These are phyloP conservation scores for Zaprionus vittiger DNA, from an alignment of 1,140 invertebrate species.

Conservation along the genomic window DNA sequence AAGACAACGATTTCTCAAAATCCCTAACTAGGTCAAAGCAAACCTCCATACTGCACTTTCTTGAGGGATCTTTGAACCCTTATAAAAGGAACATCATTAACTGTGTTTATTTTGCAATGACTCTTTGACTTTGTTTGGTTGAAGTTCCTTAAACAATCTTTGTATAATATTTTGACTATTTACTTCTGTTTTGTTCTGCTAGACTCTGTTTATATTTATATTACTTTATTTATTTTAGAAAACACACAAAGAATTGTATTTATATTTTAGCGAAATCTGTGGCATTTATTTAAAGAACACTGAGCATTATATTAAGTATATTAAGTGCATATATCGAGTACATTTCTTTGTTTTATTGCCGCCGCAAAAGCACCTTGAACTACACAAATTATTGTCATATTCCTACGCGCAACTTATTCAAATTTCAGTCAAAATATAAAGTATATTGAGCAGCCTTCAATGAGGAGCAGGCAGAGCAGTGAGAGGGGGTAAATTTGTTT, in stretches of 20 bases:
- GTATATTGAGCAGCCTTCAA: constrained; percentile 28
- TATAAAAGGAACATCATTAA: neutral
- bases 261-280: neutral
- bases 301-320: neutral
- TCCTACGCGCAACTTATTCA: neutral
- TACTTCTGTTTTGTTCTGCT: neutral
- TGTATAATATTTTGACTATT: neutral
- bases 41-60: neutral
- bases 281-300: neutral
- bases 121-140: too few species aligned
- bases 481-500: constrained; percentile 20
- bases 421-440: constrained; percentile 3
- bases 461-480: neutral
- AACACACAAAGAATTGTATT: neutral
- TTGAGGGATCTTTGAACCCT: neutral
- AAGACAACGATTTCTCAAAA: constrained; percentile 8
- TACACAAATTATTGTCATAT: neutral
- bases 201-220: neutral
- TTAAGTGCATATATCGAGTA: neutral
- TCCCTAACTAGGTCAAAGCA: constrained; percentile 19
- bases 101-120: neutral
- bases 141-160: too few species aligned
- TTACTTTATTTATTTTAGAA: neutral
- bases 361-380: constrained; percentile 1
- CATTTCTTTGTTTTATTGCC: neutral